Base-by-base conservation (phyloP, 2,888 invertebrate genomes). In the Actias luna region DNA sequence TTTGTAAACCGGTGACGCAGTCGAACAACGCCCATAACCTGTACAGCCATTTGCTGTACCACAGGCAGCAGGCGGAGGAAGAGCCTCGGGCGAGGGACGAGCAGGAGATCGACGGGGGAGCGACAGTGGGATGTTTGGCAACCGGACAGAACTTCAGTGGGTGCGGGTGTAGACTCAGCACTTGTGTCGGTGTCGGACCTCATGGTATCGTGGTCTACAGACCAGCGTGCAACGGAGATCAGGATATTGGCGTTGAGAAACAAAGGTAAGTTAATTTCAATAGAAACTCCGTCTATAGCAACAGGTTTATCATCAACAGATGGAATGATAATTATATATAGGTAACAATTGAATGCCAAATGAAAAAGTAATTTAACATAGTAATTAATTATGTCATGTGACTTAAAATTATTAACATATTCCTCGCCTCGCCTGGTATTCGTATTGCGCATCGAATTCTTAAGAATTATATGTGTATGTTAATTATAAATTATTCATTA, bases 151-250 rank as follows among this genome's bases (percentile, higher is more conserved):
- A 73, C 52, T 87, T 78, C 0, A 87, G 85, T 0, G 93, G 93
- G 1, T 93, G 93, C 64, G 93, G 93, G 0, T 93, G 93, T 71
- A 74, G 89, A 63, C 78, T 93, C 29, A 92, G 93, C 68, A 91
- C 92, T 0, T 87, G 92, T 59, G 94, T 97, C 65, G 96, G 97
- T 1, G 97, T 98, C 12, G 97, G 97, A 1, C 97, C 97, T 0
- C 96, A 96, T 73, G 97, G 97, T 63, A 95, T 98, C 68, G 95
- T 95, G 65, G 94, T 97, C 60, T 95, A 95, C 78, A 73, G 92
- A 58, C 93, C 93, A 1, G 87, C 88, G 33, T 92, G 92, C 75
- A 87, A 87, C 62, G 90, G 92, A 64, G 94, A 94, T 61, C 94
- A 93, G 77, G 95, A 94, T 71, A 94, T 87, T 80, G 92, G 92